Percentiles rank a stretch among this genome's conserved stretches.
Evolutionary conservation across 2,113 vertebrate species (phyloP).

Genomic region (Ornithorhynchus anatinus): DNA sequence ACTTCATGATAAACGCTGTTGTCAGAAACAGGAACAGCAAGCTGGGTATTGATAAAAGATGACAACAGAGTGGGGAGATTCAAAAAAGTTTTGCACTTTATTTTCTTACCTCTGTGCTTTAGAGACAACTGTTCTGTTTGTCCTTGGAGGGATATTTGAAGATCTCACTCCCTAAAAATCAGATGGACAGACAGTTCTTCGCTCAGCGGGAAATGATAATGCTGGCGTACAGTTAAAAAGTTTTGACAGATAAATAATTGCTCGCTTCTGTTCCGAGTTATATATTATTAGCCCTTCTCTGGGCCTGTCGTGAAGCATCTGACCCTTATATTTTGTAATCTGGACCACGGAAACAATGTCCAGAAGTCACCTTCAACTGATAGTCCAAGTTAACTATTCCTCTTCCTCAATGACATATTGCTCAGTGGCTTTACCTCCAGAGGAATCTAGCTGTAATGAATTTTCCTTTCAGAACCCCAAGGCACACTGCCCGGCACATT

Average conservation of each 20-base stretch:
- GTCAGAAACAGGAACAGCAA: slow-evolving; percentile 6
- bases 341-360: slow-evolving; percentile 45
- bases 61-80: slow-evolving; percentile 52
- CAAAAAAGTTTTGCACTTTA: slow-evolving; percentile 56
- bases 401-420: slow-evolving; percentile 12
- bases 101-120: slow-evolving; percentile 40
- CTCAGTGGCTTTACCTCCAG: slow-evolving; percentile 21
- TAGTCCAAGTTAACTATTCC: slow-evolving; percentile 36
- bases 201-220: slow-evolving; percentile 61
- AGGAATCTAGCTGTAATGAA: slow-evolving; percentile 31
- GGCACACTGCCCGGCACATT: not conserved
- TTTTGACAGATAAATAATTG: slow-evolving; percentile 71
- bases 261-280: slow-evolving; percentile 55
- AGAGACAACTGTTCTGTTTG: slow-evolving; percentile 34
- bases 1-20: slow-evolving; percentile 15
- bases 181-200: slow-evolving; percentile 58
- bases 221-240: slow-evolving; percentile 61
- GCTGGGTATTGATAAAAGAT: slow-evolving; percentile 48
- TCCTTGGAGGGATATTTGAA: slow-evolving; percentile 52
- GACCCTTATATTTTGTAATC: slow-evolving; percentile 46
- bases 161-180: slow-evolving; percentile 58
- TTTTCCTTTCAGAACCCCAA: not conserved
- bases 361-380: slow-evolving; percentile 15
- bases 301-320: slow-evolving; percentile 37
- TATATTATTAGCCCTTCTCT: slow-evolving; percentile 45